Percentiles rank a stretch among this genome's conserved stretches.
These are phyloP conservation scores for Scalopus aquaticus DNA, from an alignment of 2,113 vertebrate genomes.

Conservation along the genomic window DNA sequence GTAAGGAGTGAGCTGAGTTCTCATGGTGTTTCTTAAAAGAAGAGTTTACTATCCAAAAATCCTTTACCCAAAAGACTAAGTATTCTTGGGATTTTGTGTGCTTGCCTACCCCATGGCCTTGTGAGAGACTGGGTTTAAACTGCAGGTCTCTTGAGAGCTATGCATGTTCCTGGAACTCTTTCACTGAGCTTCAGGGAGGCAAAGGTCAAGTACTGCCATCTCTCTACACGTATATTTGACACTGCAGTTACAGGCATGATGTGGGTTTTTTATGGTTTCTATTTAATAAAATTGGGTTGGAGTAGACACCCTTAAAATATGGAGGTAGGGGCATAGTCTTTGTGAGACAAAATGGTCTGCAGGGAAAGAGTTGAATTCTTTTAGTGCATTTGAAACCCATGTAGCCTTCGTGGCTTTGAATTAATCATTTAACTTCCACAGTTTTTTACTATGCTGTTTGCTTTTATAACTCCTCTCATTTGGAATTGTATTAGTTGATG, in stretches of 20 bases:
- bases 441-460: neutral
- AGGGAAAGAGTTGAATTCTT: neutral
- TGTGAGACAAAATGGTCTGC: neutral
- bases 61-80: neutral
- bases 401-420: neutral
- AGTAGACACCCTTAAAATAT: neutral
- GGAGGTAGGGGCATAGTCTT: neutral
- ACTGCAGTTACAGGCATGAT: neutral
- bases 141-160: neutral
- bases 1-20: neutral
- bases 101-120: neutral
- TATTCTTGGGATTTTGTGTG: neutral
- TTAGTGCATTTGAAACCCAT: neutral
- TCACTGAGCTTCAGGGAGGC: neutral
- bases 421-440: neutral
- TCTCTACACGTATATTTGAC: neutral
- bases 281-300: neutral
- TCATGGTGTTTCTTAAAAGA: neutral
- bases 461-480: neutral
- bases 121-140: neutral
- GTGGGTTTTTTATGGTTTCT: neutral
- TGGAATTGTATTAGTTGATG: neutral
- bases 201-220: constrained; percentile 34
- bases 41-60: neutral
- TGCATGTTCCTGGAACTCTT: neutral